Base-by-base conservation (phyloP, 2,113 vertebrate genomes). In the Rattus norvegicus region DNA sequence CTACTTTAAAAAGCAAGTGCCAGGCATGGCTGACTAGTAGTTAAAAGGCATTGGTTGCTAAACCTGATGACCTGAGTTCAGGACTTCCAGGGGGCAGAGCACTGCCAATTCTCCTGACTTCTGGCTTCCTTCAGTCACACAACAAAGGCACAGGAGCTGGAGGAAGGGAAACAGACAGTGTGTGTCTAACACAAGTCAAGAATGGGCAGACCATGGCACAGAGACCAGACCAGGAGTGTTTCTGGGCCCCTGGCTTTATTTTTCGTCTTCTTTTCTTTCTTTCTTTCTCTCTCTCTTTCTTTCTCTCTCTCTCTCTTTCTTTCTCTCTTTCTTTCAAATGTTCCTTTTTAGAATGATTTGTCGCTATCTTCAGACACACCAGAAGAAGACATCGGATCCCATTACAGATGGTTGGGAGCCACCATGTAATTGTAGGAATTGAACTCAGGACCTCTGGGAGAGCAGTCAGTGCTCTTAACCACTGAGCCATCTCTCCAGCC, bases 121-220 rank as follows among this genome's bases (percentile, higher is more conserved):
- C 90, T 67, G 91, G 95, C 96, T 98, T 98, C 93, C 97, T 95
- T 96, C 54, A 67, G 79, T 94, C 97, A 67, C 79, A 84, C 85
- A 87, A 76, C 94, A 90, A 92, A 24, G 1, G 65, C 59, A 91
- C 87, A 96, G 95, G 97, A 98, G 70, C 95, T 93, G 24, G 79
- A 98, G 96, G 94, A 96, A 95, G 97, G 96, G 92, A 97, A 98
- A 95, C 97, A 26, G 87, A 93, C 95, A 98, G 97, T 98, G 96
- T 12, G 9, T 96, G 94, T 96, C 73, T 81, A 94, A 97, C 93
- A 94, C 94, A 97, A 97, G 95, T 96, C 95, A 95, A 95, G 95
- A 93, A 94, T 90, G 86, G 95, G 91, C 91, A 61, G 95, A 63
- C n/a, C 19, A 80, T 36, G 80, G 95, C 59, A 91, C 77, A 87